phyloP scores from a whole-genome alignment of 2,113 vertebrate genomes.

The Uria aalge region DNA sequence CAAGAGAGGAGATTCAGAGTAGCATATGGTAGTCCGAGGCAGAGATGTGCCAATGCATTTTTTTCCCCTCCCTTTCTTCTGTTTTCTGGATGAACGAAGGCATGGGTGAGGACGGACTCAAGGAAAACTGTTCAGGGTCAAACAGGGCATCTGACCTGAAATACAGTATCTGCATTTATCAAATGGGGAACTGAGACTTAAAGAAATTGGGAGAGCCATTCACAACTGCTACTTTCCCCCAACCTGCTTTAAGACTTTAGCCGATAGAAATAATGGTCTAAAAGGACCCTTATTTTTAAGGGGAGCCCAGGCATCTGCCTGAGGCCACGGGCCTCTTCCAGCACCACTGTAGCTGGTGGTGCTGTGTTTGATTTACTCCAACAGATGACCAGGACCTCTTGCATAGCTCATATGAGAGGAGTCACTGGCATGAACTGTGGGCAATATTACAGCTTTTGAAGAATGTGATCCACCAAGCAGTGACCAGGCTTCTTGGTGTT shows the following conservation, averaged over 20 bases:
- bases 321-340: neutral
- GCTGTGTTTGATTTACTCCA: neutral
- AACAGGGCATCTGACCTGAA: neutral
- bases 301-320: neutral
- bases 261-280: neutral
- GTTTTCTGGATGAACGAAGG: neutral
- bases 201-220: neutral
- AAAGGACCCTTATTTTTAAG: neutral
- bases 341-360: too few relatives aligned
- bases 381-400: neutral
- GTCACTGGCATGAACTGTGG: fast-evolving
- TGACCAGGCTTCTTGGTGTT: neutral
- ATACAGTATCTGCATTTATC: neutral
- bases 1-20: neutral
- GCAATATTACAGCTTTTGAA: neutral
- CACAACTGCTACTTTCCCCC: neutral
- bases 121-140: neutral
- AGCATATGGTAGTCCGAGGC: neutral
- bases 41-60: neutral
- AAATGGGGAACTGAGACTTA: neutral
- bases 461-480: neutral
- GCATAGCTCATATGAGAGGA: neutral
- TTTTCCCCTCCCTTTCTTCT: neutral
- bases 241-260: neutral
- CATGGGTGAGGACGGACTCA: neutral